Conservation (phyloP, 2,797 vertebrate genomes). For the Phylloscopus collybita region DNA sequence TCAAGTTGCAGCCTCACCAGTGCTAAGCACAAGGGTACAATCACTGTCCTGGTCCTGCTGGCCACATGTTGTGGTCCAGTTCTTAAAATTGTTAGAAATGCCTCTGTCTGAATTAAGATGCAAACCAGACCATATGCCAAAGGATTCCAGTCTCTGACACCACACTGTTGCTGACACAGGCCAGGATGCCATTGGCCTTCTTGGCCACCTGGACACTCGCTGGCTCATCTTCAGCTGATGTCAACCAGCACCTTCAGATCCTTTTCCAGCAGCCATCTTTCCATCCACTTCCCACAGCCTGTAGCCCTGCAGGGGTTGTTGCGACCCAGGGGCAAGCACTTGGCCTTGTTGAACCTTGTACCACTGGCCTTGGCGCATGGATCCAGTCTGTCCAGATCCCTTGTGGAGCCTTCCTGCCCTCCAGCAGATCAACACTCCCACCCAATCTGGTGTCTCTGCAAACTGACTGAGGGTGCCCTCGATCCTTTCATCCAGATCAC, state of each 20-base stretch:
- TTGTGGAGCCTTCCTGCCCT: background rate
- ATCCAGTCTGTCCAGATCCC: background rate
- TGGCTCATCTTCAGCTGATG: background rate
- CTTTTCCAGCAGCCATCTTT: background rate
- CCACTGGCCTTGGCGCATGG: background rate
- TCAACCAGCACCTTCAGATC: rapidly evolving
- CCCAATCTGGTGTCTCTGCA: background rate
- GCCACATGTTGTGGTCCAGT: rapidly evolving
- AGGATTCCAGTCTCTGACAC: background rate
- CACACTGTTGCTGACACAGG: background rate
- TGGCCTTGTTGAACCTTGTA: background rate
- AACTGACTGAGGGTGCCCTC: background rate
- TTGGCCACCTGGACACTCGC: background rate
- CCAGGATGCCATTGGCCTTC: background rate
- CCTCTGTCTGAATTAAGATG: background rate
- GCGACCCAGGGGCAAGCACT: background rate
- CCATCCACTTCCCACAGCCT: background rate
- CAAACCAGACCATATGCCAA: background rate
- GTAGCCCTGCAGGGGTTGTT: background rate
- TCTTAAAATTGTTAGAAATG: background rate
- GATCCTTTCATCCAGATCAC: rapidly evolving
- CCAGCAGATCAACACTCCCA: background rate
- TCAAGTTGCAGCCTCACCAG: background rate
- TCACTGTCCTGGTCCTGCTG: background rate
- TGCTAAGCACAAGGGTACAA: background rate